A percentile compares a stretch with the other conserved stretches of the same genome.
Conservation (phyloP, 1,140 invertebrate species). For the Hirudo medicinalis region DNA sequence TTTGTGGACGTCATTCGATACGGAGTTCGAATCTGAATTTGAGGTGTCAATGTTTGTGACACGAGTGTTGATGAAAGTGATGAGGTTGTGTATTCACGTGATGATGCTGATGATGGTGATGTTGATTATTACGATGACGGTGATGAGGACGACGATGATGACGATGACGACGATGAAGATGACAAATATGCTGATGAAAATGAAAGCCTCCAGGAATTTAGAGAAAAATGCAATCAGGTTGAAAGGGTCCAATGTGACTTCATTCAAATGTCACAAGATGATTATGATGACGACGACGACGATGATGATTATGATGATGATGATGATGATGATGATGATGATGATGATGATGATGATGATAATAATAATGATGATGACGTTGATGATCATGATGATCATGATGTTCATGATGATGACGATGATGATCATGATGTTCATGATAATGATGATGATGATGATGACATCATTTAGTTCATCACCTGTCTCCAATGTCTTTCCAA, state of each 20-base stretch:
- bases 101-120: neutral
- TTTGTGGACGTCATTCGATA: too few relatives aligned
- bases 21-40: too few relatives aligned
- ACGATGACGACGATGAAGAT: neutral
- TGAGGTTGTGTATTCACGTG: neutral
- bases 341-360: neutral
- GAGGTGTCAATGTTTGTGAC: too few relatives aligned
- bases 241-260: too few relatives aligned
- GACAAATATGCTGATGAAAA: too few relatives aligned
- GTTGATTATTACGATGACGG: neutral
- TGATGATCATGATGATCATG: neutral
- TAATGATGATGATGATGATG: neutral
- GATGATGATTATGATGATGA: neutral
- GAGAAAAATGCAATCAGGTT: too few relatives aligned
- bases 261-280: too few relatives aligned
- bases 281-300: neutral
- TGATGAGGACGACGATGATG: neutral
- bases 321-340: slow-evolving; percentile 3
- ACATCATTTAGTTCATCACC: neutral
- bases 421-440: neutral
- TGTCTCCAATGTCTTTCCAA: neutral
- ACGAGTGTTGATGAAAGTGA: too few relatives aligned
- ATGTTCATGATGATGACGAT: neutral
- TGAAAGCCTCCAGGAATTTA: too few relatives aligned
- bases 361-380: slow-evolving; percentile 3